Evolutionary conservation across 2,888 invertebrate genomes (phyloP), one percentile per base, ranked within the genome.

Genomic region (Baronia brevicornis): DNA sequence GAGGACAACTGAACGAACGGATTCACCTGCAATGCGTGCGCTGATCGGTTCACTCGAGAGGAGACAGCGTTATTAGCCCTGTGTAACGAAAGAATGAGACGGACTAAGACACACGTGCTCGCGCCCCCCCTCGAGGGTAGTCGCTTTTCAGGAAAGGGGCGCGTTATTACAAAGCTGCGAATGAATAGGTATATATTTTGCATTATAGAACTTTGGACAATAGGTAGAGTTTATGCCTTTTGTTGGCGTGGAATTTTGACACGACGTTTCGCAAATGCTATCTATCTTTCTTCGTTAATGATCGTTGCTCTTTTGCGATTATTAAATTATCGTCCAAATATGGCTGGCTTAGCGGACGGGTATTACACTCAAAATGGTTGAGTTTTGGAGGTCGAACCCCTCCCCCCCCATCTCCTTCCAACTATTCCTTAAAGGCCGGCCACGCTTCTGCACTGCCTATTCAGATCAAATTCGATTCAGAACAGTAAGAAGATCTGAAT

Each of bases 1-100:
- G 54, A 56, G 58, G 63, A 60, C 71, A 71, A 82, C 82, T 82
- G 63, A 61, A 52, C 46, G 39, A 48, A 45, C 50, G 48, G 55
- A 60, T 66, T 74, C 77, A 82, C 82, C 82, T 82, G 82, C 82
- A 82, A 69, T 82, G 80, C 82, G 82, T 78, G 78, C 75, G 82
- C 77, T 74, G 70, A 58, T 73, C 71, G 67, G 57, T 55, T 55
- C 44, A 46, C 60, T 30, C 24, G 33, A 57, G 74, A 23, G 39
- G 62, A 57, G 70, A 69, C 38, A 34, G 48, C 36, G 10, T 35
- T 38, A 58, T 44, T 18, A 25, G 7, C 33, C 26, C 25, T 26
- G 28, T 3, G 10, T 1, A n/a, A 31, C 1, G 56, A 19, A 13
- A 39, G 60, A 77, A 23, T 36, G 59, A 57, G 72, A 71, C 11